phyloP scores from a whole-genome alignment of 1,140 invertebrate genomes.

The Microplitis mediator region DNA sequence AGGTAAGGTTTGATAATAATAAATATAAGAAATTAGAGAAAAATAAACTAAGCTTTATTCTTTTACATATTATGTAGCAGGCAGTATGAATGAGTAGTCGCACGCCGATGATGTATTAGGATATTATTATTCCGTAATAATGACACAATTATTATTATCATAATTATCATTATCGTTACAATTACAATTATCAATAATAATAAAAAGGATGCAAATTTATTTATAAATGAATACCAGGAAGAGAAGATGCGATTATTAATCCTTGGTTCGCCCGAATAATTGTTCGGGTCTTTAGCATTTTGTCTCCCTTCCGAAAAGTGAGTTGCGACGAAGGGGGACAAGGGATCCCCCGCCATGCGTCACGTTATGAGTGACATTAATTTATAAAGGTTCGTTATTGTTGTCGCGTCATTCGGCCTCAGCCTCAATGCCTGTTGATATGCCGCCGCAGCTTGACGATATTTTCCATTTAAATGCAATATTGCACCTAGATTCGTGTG shows the following conservation, averaged over 20 bases:
- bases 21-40: conserved; percentile 44
- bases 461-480: conserved; percentile 88
- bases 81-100: conserved; percentile 43
- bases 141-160: conserved; percentile 10
- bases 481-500: conserved; percentile 95
- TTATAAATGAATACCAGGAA: conserved; percentile 35
- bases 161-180: too few relatives aligned
- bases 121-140: background rate
- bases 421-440: conserved; percentile 83
- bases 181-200: background rate
- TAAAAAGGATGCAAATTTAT: conserved; percentile 29
- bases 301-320: conserved; percentile 29
- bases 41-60: conserved; percentile 58
- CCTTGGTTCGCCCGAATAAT: conserved; percentile 25
- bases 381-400: conserved; percentile 86
- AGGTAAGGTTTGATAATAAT: background rate
- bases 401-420: conserved; percentile 84
- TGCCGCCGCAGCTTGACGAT: conserved; percentile 79
- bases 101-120: conserved; percentile 33
- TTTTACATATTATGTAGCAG: conserved; percentile 55
- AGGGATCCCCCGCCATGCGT: conserved; percentile 40
- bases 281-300: conserved; percentile 9
- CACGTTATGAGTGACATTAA: conserved; percentile 68
- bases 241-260: conserved; percentile 32
- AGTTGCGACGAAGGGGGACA: conserved; percentile 21